Evolutionary conservation across 2,888 invertebrate species (phyloP), one percentile per base, ranked within the genome.

Genomic region (Eupithecia vulgata): DNA sequence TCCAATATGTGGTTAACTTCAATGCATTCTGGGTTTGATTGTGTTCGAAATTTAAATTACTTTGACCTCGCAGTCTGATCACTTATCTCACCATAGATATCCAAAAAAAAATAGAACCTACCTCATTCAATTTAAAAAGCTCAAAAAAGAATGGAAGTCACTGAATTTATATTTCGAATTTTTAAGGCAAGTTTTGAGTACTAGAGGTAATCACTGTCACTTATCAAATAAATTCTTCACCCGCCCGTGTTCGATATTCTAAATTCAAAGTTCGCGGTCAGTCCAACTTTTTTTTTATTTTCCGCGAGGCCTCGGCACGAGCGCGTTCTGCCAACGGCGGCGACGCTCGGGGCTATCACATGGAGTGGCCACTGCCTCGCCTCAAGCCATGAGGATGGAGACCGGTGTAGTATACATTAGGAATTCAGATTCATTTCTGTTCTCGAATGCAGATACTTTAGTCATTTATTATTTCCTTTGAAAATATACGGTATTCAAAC

Each of bases 341-440:
- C 86, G 89, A 88, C 88, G 94, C 94, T 93, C 92, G 92, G 81
- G 94, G 94, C 94, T 90, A 91, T 94, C 94, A 92, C 94, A 93
- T 94, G 94, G 91, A 92, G 92, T 90, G 90, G 84, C 70, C 80
- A 79, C 78, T 77, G 84, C 84, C 87, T 82, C 82, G 87, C 85
- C 87, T 81, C 86, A 82, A 85, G 88, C 88, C 87, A 85, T 86
- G 90, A 57, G 90, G 90, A 88, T 83, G 90, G 90, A 88, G 90
- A 88, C 86, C 85, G 83, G 67, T 75, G 74, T 78, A 91, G 90
- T 82, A 84, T 81, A 87, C 75, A 81, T 67, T 57, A 65, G 74
- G 75, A 74, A 69, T 73, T 71, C 81, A 88, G 87, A 90, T 81
- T 77, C 83, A 83, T 80, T 70, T 70, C 59, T 34, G 4, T 15